Percentiles rank a stretch among this genome's conserved stretches.
phyloP scores from a whole-genome alignment of 1,140 invertebrate genomes.

The Marisa cornuarietis region DNA sequence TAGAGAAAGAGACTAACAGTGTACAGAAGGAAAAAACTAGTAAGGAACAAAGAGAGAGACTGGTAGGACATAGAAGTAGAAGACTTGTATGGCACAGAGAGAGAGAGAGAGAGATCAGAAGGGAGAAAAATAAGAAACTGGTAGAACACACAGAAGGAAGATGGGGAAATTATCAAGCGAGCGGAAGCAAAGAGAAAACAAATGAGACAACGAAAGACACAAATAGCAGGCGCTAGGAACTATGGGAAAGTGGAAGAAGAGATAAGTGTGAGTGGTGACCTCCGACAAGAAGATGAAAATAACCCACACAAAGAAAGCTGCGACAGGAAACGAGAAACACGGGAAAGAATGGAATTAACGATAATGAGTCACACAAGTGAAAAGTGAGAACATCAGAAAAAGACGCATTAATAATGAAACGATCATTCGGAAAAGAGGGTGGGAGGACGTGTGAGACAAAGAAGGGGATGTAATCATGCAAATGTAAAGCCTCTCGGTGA shows the following conservation, averaged over 20 bases:
- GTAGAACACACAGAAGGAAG: neutral
- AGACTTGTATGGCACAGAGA: too few relatives aligned
- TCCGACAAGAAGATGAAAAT: neutral
- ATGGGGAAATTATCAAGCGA: neutral
- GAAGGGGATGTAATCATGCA: neutral
- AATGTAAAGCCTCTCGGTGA: neutral
- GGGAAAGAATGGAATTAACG: neutral
- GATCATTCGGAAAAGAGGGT: neutral
- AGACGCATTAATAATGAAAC: too few relatives aligned
- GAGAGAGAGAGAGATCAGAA: slow-evolving; percentile 2
- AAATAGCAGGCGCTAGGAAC: too few relatives aligned
- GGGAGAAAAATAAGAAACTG: neutral
- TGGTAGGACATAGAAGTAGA: too few relatives aligned
- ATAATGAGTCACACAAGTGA: too few relatives aligned
- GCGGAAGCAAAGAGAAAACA: neutral
- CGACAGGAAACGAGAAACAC: slow-evolving; percentile 1
- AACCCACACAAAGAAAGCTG: neutral
- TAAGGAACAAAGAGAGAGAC: too few relatives aligned
- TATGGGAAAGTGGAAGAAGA: too few relatives aligned
- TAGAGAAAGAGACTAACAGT: too few relatives aligned
- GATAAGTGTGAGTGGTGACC: too few relatives aligned
- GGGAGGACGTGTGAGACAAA: neutral
- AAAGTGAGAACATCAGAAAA: too few relatives aligned
- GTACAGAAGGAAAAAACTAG: too few relatives aligned
- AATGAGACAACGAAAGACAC: neutral